These are phyloP conservation scores for Phenacoccus solenopsis DNA, from an alignment of 1,140 invertebrate species.

Conservation along the genomic window DNA sequence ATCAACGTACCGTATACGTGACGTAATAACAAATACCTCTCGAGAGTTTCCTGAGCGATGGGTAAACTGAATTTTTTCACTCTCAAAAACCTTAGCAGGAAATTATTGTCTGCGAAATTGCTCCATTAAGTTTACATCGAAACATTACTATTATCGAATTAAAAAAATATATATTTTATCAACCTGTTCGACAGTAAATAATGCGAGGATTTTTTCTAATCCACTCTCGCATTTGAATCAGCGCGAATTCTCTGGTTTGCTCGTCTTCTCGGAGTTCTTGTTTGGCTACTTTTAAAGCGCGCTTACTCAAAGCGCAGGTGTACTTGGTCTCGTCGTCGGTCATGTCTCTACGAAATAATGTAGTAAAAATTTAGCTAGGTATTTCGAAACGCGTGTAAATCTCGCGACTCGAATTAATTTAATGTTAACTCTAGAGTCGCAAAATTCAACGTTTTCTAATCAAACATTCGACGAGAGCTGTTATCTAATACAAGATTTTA, in stretches of 20 bases:
- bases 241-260: constrained; percentile 47
- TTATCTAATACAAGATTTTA: too few relatives aligned
- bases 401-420: too few relatives aligned
- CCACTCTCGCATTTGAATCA: constrained; percentile 54
- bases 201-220: constrained; percentile 57
- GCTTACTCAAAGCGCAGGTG: not conserved
- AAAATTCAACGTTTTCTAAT: too few relatives aligned
- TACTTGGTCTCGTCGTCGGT: not conserved
- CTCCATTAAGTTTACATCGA: not conserved
- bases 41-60: constrained; percentile 64
- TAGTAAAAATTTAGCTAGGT: too few relatives aligned
- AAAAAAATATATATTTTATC: too few relatives aligned
- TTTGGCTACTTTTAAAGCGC: constrained; percentile 44
- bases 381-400: too few relatives aligned
- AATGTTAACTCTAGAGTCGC: too few relatives aligned
- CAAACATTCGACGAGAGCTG: too few relatives aligned
- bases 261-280: constrained; percentile 55
- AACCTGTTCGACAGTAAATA: constrained; percentile 52
- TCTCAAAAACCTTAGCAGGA: constrained; percentile 64
- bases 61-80: constrained; percentile 70
- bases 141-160: too few relatives aligned
- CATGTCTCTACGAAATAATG: not conserved
- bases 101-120: constrained; percentile 51
- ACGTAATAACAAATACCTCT: constrained; percentile 66
- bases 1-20: constrained; percentile 44